Evolutionary conservation across 2,113 vertebrate genomes (phyloP), one percentile per base, ranked within the genome.

Genomic region (Oreotrochilus melanogaster): DNA sequence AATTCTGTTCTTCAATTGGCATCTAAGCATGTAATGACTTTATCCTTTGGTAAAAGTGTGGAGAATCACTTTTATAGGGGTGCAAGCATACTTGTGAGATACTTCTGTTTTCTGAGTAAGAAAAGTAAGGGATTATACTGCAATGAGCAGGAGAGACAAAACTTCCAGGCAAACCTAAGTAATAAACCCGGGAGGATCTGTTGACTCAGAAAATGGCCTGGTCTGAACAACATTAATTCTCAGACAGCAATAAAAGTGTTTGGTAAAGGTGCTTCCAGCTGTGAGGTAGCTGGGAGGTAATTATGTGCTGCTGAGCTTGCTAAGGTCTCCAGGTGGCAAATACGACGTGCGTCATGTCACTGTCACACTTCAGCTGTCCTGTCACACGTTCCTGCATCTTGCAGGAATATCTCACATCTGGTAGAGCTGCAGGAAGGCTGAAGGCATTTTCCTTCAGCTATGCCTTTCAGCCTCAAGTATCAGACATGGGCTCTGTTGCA

Each of bases 201-300:
- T n/a, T 88, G 70, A 85, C 85, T 37, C 66, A 82, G 50, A 43
- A 85, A 67, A 81, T 24, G 58, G 23, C 21, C 58, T 70, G 47
- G 70, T 79, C 51, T 83, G 61, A 67, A 54, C 37, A 47, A 71
- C 30, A 30, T 72, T 79, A 86, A 79, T 95, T 95, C 70, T 71
- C 75, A 93, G 30, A 25, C 60, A 76, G 43, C 50, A 76, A 67
- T 64, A 85, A 62, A 65, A 88, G 16, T 47, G 21, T 80, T 88
- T 51, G 25, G 33, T 67, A 54, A 86, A 86, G 78, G 67, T 70
- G 67, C 12, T 89, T 67, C 74, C 13, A 70, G 70, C 37, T 82
- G 87, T 74, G 78, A 93, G 54, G 31, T 95, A 70, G 70, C 37
- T 82, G 87, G 78, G 78, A 93, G 54, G 31, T 95, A 80, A 93